phyloP scores from a whole-genome alignment of 2,888 invertebrate genomes.

The Pollenia labialis region DNA sequence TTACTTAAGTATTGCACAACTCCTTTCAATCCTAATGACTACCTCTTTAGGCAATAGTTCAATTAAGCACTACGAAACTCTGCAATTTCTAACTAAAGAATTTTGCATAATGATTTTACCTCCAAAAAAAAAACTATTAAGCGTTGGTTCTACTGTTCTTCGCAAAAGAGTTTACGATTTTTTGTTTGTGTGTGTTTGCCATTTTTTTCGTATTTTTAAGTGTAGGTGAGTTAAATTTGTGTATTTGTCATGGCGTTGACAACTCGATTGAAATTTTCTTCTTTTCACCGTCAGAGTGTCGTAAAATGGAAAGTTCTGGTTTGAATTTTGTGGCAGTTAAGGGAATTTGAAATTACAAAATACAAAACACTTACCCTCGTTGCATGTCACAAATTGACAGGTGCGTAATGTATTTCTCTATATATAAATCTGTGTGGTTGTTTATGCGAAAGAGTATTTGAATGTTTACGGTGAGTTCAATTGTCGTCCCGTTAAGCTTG shows the following conservation, averaged over 20 bases:
- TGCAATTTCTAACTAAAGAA: no score
- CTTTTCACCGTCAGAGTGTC: slow-evolving; percentile 66
- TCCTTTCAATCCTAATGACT: no score
- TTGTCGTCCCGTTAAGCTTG: slow-evolving; percentile 12
- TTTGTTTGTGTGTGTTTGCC: background rate
- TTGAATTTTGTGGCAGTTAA: slow-evolving; percentile 73
- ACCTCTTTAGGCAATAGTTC: no score
- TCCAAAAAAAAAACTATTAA: no score
- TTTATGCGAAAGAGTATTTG: slow-evolving; percentile 11
- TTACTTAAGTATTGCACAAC: no score
- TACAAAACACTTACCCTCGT: slow-evolving; percentile 71
- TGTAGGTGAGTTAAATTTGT: slow-evolving; percentile 60
- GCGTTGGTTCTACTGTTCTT: slow-evolving; percentile 10
- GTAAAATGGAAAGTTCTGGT: slow-evolving; percentile 71
- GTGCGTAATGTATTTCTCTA: slow-evolving; percentile 67
- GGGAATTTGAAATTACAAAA: slow-evolving; percentile 72
- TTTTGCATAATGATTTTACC: no score
- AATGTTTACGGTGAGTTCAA: slow-evolving; percentile 39
- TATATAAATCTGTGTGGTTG: background rate
- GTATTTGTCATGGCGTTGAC: slow-evolving; percentile 71
- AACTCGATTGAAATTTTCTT: slow-evolving; percentile 72
- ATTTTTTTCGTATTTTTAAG: slow-evolving; percentile 17
- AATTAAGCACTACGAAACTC: no score
- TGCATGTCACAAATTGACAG: slow-evolving; percentile 73
- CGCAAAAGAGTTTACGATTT: background rate